Conservation (phyloP, 2,888 invertebrate genomes). For the Ennomos fuscantarius region DNA sequence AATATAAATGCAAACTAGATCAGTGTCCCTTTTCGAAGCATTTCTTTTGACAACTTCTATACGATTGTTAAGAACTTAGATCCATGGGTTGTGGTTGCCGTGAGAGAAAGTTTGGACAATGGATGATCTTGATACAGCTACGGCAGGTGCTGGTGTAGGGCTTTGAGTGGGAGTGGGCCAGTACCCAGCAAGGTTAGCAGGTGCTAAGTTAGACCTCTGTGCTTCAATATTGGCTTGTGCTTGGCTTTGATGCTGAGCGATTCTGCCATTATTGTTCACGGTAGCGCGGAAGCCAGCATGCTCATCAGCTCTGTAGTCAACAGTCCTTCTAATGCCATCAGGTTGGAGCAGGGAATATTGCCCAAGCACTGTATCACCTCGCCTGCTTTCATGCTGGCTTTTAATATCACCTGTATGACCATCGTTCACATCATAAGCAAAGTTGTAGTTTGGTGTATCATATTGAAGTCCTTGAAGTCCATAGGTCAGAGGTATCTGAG, state of each 20-base stretch:
- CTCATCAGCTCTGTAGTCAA: conserved; percentile 84
- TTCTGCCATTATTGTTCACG: conserved; percentile 69
- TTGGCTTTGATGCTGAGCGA: conserved; percentile 19
- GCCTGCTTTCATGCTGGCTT: conserved; percentile 79
- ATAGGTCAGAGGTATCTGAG: conserved; percentile 45
- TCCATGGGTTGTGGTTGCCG: conserved; percentile 55
- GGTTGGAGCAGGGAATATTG: conserved; percentile 83
- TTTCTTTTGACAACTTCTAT: conserved; percentile 23
- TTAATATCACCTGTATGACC: conserved; percentile 82
- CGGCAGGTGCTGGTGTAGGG: conserved; percentile 53
- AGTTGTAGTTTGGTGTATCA: conserved; percentile 76
- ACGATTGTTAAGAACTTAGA: conserved; percentile 40
- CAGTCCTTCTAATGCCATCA: conserved; percentile 82
- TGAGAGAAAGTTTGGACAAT: conserved; percentile 61
- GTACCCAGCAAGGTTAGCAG: conserved; percentile 34
- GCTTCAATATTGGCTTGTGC: conserved; percentile 19
- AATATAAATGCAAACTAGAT: conserved; percentile 61
- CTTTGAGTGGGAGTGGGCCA: conserved; percentile 45
- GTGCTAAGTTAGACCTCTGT: conserved; percentile 23
- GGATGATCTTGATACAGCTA: conserved; percentile 65
- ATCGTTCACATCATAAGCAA: conserved; percentile 84
- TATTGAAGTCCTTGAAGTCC: conserved; percentile 46
- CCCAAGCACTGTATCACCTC: conserved; percentile 81
- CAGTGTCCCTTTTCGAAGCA: conserved; percentile 44
- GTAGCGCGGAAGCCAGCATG: conserved; percentile 82